Percentiles rank a stretch among this genome's conserved stretches.
phyloP scores from a whole-genome alignment of 2,888 invertebrate species.

The Mythimna pallens region DNA sequence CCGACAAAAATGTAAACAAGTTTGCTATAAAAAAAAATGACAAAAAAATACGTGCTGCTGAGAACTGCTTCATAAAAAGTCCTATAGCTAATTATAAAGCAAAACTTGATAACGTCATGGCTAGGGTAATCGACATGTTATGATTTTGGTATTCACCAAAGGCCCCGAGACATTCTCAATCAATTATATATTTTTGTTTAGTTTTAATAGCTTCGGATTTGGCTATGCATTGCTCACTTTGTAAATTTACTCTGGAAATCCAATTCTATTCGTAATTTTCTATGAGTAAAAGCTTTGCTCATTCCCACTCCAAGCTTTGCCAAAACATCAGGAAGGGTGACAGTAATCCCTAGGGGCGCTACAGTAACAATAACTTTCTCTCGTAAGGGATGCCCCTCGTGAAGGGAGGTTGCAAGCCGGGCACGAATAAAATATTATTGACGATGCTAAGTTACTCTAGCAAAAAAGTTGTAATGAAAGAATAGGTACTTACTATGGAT shows the following conservation, averaged over 20 bases:
- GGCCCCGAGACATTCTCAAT: not conserved
- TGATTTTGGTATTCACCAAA: not conserved
- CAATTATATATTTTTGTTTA: not conserved
- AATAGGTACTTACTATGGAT: not conserved
- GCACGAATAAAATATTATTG: slow-evolving; percentile 7
- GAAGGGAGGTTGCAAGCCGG: slow-evolving; percentile 8
- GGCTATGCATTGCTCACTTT: not conserved
- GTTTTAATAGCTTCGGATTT: not conserved
- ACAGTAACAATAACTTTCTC: slow-evolving; percentile 9
- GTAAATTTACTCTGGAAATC: not conserved
- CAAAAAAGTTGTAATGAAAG: not conserved
- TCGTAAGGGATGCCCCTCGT: slow-evolving; percentile 7
- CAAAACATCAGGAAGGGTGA: slow-evolving; percentile 1
- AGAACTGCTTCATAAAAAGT: not conserved
- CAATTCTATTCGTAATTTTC: not conserved
- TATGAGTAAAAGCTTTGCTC: not conserved
- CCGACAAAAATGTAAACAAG: not conserved
- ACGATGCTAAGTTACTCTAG: not conserved
- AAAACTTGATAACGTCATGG: too few relatives aligned
- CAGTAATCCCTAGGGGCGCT: slow-evolving; percentile 9
- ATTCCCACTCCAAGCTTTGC: not conserved
- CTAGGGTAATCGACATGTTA: not conserved
- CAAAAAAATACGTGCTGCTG: not conserved
- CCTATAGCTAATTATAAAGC: not conserved
- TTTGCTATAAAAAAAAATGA: not conserved